These are phyloP conservation scores for Chiloscyllium plagiosum DNA, from an alignment of 2,113 vertebrate genomes.

Conservation along the genomic window DNA sequence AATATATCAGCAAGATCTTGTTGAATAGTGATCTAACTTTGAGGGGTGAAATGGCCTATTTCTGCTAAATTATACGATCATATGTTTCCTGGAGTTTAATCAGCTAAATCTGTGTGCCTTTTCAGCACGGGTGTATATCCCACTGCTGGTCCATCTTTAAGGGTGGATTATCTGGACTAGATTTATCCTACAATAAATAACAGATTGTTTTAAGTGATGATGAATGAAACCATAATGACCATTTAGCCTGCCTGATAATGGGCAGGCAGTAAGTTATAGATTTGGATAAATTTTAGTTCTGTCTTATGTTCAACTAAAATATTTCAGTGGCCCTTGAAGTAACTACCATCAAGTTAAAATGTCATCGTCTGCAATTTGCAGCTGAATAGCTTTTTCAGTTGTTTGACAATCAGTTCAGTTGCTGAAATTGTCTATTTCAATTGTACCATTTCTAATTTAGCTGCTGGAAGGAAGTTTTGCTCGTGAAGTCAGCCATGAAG, in stretches of 20 bases:
- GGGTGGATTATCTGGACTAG: neutral
- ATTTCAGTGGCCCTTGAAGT: neutral
- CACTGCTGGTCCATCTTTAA: neutral
- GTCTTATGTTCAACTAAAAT: conserved; percentile 16
- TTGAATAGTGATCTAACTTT: no score
- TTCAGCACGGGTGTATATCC: neutral
- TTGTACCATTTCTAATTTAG: conserved; percentile 59
- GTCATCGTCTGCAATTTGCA: neutral
- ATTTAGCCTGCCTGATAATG: neutral
- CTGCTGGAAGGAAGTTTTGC: conserved; percentile 94
- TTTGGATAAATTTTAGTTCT: neutral
- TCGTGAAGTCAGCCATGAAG: conserved; percentile 94
- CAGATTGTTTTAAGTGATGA: neutral
- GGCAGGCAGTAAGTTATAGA: neutral
- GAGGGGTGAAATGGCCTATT: no score
- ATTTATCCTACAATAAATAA: neutral
- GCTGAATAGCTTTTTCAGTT: neutral
- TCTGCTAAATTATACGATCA: no score
- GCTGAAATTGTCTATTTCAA: conserved; percentile 44
- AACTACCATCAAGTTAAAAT: neutral
- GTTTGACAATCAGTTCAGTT: conserved; percentile 17
- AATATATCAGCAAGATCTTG: no score
- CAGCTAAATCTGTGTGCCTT: neutral
- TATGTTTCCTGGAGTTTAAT: neutral
- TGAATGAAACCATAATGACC: neutral